Conservation (phyloP, 2,797 vertebrate species). For the Leptoclinus maculatus region DNA sequence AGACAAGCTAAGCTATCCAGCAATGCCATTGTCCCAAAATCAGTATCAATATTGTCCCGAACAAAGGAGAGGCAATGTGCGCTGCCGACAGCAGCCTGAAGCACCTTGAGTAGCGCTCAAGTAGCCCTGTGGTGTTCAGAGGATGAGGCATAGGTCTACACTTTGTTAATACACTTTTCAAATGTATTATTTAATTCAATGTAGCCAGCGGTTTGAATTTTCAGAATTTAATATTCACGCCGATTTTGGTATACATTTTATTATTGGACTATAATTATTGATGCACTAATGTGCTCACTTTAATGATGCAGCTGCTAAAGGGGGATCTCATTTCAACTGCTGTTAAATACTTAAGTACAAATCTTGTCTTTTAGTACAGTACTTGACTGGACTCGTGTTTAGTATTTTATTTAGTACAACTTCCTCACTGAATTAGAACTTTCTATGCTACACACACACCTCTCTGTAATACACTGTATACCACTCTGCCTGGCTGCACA, state of each 20-base stretch:
- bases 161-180: too few relatives aligned
- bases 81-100: too few relatives aligned
- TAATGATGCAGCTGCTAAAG: conserved; percentile 1
- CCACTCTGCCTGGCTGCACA: not conserved
- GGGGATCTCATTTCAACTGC: not conserved
- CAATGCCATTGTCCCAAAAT: not conserved
- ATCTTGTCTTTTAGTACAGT: not conserved
- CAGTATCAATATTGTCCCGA: not conserved
- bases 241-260: too few relatives aligned
- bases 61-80: not conserved
- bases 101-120: too few relatives aligned
- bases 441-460: not conserved
- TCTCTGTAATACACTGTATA: not conserved
- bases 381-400: not conserved
- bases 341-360: not conserved
- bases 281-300: not conserved
- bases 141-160: too few relatives aligned
- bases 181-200: too few relatives aligned
- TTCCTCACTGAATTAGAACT: not conserved
- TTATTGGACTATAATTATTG: not conserved
- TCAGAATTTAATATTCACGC: too few relatives aligned
- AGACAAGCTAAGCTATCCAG: not conserved
- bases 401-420: not conserved
- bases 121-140: too few relatives aligned
- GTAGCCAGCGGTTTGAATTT: too few relatives aligned